Conservation (phyloP, 37 sponge, comb jelly and placozoan species). For the Beroe forskalii region DNA sequence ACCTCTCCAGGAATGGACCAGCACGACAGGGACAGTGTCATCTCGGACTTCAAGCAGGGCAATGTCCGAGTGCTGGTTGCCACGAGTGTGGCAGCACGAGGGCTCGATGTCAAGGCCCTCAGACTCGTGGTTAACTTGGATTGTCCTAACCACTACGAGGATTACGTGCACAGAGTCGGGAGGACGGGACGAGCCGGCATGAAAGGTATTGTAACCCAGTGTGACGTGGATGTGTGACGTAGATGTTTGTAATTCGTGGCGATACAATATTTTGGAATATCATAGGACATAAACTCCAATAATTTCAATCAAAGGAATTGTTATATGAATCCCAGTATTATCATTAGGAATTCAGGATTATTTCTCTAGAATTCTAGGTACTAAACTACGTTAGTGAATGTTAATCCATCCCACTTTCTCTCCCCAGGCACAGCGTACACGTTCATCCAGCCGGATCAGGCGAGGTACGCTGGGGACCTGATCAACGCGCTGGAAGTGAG, state of each 20-base stretch:
- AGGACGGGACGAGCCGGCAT: slow-evolving; percentile 97
- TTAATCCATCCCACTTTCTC: too few relatives aligned
- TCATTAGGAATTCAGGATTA: too few relatives aligned
- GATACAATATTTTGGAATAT: too few relatives aligned
- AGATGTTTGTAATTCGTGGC: too few relatives aligned
- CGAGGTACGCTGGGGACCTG: slow-evolving; percentile 79
- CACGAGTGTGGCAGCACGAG: slow-evolving; percentile 97
- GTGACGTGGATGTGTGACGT: too few relatives aligned
- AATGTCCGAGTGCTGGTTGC: slow-evolving; percentile 84
- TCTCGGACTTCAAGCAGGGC: slow-evolving; percentile 94
- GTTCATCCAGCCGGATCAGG: slow-evolving; percentile 83
- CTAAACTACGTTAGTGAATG: too few relatives aligned
- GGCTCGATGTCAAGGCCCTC: slow-evolving; percentile 90
- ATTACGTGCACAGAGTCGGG: slow-evolving; percentile 92
- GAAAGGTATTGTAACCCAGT: too few relatives aligned
- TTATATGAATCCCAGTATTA: too few relatives aligned
- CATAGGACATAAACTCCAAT: too few relatives aligned
- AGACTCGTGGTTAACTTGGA: slow-evolving; percentile 94
- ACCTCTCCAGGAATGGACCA: slow-evolving; percentile 89
- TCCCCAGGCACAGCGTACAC: slow-evolving; percentile 83
- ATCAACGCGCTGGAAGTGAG: slow-evolving; percentile 90
- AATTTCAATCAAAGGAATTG: too few relatives aligned
- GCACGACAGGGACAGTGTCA: slow-evolving; percentile 87
- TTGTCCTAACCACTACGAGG: slow-evolving; percentile 99
- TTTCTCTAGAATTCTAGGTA: too few relatives aligned